Evolutionary conservation across 2,888 invertebrate genomes (phyloP), one percentile per base, ranked within the genome.

Genomic region (Sarcophaga caerulescens): DNA sequence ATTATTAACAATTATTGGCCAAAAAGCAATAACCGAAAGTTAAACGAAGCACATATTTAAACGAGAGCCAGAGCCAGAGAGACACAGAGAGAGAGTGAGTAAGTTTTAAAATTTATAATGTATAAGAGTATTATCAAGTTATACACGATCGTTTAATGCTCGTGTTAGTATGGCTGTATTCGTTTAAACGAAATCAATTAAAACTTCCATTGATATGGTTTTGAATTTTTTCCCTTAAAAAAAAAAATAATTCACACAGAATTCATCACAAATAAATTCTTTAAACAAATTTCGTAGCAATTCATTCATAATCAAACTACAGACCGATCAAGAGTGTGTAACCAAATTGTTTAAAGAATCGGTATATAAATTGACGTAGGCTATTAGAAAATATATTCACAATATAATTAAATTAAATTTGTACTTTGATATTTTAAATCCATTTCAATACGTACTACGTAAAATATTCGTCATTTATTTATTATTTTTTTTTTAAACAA

Each of bases 231-330:
- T 35, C 35, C 35, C 35, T 35, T 35, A 35, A 60, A 25, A 35
- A n/a, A 21, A 60, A 25, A 23, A 11, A 59, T 47, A 47, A 4
- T 74, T 52, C 19, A 59, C 65, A 73, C 59, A 60, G 66, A 66
- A 77, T 75, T 70, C 68, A 84, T 81, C 59, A 78, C 23, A 68
- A 86, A 86, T 86, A 86, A 81, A 86, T 86, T 81, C 75, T 86
- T 86, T 71, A 74, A 75, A 81, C 84, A 75, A 66, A 81, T 84
- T 81, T 74, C 45, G 52, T 62, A 74, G 81, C 74, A 77, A 73
- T 75, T 81, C 86, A 86, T 86, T 86, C 78, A 86, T 81, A 68
- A 69, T 52, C 60, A 76, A 84, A 81, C 74, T 66, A 66, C 71
- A 84, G 81, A 81, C 73, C 84, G 78, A 78, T 78, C 25, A 76